Conservation (phyloP, 2,797 vertebrate genomes). For the Nothura maculosa region DNA sequence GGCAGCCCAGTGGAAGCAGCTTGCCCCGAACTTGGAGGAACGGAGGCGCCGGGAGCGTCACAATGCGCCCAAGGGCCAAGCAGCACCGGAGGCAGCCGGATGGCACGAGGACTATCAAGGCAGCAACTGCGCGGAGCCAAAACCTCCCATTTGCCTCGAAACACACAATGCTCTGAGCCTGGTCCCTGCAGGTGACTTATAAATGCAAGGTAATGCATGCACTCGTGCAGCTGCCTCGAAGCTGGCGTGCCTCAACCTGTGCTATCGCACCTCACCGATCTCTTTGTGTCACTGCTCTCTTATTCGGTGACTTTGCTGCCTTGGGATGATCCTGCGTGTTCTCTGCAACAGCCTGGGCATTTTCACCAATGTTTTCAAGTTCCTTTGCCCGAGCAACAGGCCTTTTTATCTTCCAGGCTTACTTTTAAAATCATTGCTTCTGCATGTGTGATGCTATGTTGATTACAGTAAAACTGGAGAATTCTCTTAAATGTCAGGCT, state of each 20-base stretch:
- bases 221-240: not conserved
- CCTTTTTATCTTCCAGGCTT: conserved; percentile 3
- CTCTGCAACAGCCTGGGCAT: not conserved
- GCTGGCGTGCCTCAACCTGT: not conserved
- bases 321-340: not conserved
- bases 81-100: too few species aligned
- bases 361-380: not conserved
- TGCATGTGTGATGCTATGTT: conserved; percentile 44
- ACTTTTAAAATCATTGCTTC: conserved; percentile 51
- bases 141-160: not conserved
- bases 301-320: not conserved
- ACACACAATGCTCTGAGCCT: not conserved
- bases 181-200: not conserved
- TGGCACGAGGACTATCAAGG: not conserved
- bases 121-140: rapidly evolving
- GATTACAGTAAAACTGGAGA: conserved; percentile 52
- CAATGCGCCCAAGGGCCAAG: too few species aligned
- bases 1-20: not conserved
- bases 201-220: not conserved
- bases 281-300: not conserved
- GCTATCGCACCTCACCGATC: not conserved
- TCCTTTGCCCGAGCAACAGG: not conserved
- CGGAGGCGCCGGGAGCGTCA: rapidly evolving
- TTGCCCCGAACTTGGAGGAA: not conserved
- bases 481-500: conserved; percentile 62